Conservation (phyloP, 2,113 vertebrate genomes). For the Sander lucioperca region DNA sequence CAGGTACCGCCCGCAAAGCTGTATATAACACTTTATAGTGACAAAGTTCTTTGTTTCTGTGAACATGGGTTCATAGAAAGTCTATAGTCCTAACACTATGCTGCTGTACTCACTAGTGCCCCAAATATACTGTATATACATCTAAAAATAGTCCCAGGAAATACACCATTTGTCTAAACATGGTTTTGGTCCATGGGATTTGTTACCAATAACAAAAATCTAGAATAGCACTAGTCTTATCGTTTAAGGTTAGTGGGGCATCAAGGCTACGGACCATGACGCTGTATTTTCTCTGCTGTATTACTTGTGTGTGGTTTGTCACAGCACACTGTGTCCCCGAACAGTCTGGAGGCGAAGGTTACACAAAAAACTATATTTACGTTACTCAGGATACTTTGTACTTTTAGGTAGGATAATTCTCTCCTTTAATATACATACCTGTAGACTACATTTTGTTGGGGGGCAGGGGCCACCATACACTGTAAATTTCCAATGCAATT, state of each 20-base stretch:
- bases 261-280: not conserved
- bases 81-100: not conserved
- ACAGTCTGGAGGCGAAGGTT: not conserved
- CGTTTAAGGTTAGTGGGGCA: not conserved
- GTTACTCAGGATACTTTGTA: not conserved
- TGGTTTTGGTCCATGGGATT: conserved; percentile 16
- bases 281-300: not conserved
- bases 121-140: not conserved
- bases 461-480: not conserved
- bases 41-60: not conserved
- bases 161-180: not conserved
- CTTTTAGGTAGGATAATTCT: not conserved
- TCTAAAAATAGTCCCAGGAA: not conserved
- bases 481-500: not conserved
- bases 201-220: conserved; percentile 25
- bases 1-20: not conserved
- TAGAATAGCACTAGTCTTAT: conserved; percentile 11
- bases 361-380: not conserved
- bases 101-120: not conserved
- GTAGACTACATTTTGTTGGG: not conserved
- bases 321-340: not conserved
- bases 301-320: not conserved
- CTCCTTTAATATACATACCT: not conserved
- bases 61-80: not conserved
- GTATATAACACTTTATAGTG: not conserved